A percentile compares a stretch with the other conserved stretches of the same genome.
These are phyloP conservation scores for Zoanthus sansibaricus DNA, from an alignment of 92 coral and sea anemone genomes.

Conservation along the genomic window DNA sequence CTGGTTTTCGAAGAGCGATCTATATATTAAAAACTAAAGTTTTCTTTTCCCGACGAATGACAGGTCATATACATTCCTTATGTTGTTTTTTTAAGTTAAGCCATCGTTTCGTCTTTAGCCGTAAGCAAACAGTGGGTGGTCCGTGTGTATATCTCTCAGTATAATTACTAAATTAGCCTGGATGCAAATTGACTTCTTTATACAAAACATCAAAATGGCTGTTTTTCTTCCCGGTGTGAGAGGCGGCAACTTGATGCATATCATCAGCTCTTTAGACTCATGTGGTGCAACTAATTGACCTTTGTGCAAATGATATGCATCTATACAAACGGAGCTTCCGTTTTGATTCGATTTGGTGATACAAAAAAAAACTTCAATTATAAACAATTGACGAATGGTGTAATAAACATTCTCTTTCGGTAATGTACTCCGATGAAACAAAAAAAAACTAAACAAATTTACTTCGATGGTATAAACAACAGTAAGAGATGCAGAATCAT, in stretches of 20 bases:
- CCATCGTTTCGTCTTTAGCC: slow-evolving; percentile 47
- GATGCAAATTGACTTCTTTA: slow-evolving; percentile 60
- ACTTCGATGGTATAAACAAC: too few relatives aligned
- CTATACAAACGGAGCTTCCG: background rate
- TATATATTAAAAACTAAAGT: slow-evolving; percentile 23
- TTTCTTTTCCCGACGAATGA: slow-evolving; percentile 57
- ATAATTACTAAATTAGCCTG: slow-evolving; percentile 26
- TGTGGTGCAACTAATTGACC: background rate
- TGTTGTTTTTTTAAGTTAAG: slow-evolving; percentile 60
- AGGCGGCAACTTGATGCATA: background rate
- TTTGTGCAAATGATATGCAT: background rate
- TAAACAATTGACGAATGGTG: too few relatives aligned
- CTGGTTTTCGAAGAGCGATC: background rate
- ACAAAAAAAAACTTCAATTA: too few relatives aligned
- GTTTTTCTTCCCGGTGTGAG: slow-evolving; percentile 16
- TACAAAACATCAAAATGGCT: slow-evolving; percentile 31
- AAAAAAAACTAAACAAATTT: too few relatives aligned
- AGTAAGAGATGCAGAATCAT: too few relatives aligned
- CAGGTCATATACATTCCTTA: slow-evolving; percentile 60
- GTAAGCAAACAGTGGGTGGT: slow-evolving; percentile 63
- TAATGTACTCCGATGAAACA: too few relatives aligned
- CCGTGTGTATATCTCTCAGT: slow-evolving; percentile 48
- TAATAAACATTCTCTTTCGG: too few relatives aligned
- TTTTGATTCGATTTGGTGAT: slow-evolving; percentile 13
- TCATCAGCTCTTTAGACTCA: background rate